phyloP scores from a whole-genome alignment of 2,113 vertebrate species.

The Corapipo altera region DNA sequence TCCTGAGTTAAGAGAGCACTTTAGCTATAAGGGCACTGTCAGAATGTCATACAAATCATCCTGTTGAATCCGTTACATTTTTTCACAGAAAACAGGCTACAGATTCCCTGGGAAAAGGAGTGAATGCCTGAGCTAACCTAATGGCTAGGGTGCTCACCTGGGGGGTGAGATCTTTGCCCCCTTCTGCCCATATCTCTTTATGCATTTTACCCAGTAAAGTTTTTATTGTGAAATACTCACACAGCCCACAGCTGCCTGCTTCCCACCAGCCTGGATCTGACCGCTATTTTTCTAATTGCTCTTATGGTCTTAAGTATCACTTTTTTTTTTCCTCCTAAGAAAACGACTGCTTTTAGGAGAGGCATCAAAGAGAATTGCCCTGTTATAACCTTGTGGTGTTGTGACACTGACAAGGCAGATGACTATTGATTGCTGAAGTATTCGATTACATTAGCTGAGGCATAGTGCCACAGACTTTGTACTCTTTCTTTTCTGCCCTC shows the following conservation, averaged over 20 bases:
- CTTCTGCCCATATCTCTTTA: not conserved
- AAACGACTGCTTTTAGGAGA: not conserved
- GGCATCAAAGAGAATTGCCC: not conserved
- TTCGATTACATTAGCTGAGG: conserved; percentile 25
- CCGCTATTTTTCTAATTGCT: not conserved
- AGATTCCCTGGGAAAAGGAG: not conserved
- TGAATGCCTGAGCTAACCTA: not conserved
- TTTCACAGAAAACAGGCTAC: not conserved
- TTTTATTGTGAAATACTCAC: not conserved
- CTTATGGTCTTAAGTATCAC: not conserved
- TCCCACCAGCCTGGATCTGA: not conserved
- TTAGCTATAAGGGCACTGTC: not conserved
- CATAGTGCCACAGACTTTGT: conserved; percentile 40
- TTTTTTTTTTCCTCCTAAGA: not conserved
- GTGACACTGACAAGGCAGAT: not conserved
- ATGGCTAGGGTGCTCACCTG: not conserved
- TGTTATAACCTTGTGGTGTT: not conserved
- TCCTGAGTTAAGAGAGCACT: not conserved
- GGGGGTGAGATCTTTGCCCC: not conserved
- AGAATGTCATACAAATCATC: not conserved
- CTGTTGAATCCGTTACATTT: not conserved
- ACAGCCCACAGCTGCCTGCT: not conserved
- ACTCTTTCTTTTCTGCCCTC: not conserved
- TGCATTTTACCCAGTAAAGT: not conserved
- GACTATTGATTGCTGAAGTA: conserved; percentile 24